These are phyloP conservation scores for Oxyura jamaicensis DNA, from an alignment of 2,113 vertebrate genomes.

Conservation along the genomic window DNA sequence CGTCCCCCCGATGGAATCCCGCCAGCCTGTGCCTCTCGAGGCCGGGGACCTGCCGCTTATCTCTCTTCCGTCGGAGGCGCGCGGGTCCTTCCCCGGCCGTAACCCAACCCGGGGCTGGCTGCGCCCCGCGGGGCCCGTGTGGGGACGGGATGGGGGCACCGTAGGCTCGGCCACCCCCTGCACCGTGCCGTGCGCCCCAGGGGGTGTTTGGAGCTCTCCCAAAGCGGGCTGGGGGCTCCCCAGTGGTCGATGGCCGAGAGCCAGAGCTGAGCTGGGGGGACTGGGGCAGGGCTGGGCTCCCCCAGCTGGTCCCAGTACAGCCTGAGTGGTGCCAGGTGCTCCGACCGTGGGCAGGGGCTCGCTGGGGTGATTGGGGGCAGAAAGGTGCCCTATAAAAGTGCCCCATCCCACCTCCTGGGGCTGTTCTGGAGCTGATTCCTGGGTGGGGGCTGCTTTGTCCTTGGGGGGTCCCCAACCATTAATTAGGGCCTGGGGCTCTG, in stretches of 20 bases:
- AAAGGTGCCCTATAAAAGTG: background rate
- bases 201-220: background rate
- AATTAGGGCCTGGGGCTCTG: background rate
- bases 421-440: accelerated
- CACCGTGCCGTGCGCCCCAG: accelerated
- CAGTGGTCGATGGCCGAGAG: background rate
- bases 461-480: background rate
- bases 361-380: too few species aligned
- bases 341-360: accelerated
- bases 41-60: constrained; percentile 20
- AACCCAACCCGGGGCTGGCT: constrained; percentile 5
- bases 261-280: background rate
- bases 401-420: accelerated
- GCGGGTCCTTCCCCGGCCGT: background rate
- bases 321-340: background rate
- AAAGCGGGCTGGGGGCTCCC: background rate
- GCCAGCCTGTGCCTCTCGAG: constrained; percentile 7
- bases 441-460: background rate
- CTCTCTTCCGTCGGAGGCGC: constrained; percentile 30
- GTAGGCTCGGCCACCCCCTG: background rate
- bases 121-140: background rate
- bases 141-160: background rate
- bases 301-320: background rate
- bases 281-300: background rate
- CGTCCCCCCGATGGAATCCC: background rate